These are phyloP conservation scores for Neoascia interrupta DNA, from an alignment of 2,888 invertebrate genomes.

Conservation along the genomic window DNA sequence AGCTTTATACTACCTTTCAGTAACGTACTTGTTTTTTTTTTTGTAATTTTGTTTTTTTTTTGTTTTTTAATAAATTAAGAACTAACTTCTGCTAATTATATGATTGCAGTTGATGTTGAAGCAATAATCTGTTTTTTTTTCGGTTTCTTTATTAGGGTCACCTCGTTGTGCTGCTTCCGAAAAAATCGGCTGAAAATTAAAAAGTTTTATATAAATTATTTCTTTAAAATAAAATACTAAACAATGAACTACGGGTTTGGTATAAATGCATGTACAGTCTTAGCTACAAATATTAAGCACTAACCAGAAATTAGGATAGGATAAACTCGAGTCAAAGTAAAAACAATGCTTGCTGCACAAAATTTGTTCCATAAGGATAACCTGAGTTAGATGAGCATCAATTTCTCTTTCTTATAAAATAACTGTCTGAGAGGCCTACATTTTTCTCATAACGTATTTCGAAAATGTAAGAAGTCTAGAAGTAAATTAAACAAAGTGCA, in stretches of 20 bases:
- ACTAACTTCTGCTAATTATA: constrained; percentile 52
- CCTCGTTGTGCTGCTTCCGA: constrained; percentile 87
- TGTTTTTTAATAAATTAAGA: constrained; percentile 53
- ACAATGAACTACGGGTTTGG: background rate
- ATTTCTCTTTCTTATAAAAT: no score
- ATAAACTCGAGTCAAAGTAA: no score
- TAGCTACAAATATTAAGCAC: constrained; percentile 3
- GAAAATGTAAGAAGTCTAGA: no score
- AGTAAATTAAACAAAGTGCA: no score
- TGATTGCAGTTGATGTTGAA: constrained; percentile 63
- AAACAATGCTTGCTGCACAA: no score
- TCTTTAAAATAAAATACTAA: background rate
- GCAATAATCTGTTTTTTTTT: constrained; percentile 39
- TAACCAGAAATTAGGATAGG: no score
- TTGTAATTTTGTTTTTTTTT: constrained; percentile 23
- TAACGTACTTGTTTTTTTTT: constrained; percentile 76
- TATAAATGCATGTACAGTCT: constrained; percentile 38
- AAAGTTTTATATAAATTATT: constrained; percentile 1
- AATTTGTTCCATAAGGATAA: no score
- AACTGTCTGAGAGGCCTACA: no score
- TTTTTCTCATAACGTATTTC: no score
- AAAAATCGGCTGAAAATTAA: constrained; percentile 83
- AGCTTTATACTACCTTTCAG: constrained; percentile 79
- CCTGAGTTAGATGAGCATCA: no score
- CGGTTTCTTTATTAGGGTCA: constrained; percentile 83